Base-by-base conservation (phyloP, 2,888 invertebrate genomes). In the Athrips mouffetella region DNA sequence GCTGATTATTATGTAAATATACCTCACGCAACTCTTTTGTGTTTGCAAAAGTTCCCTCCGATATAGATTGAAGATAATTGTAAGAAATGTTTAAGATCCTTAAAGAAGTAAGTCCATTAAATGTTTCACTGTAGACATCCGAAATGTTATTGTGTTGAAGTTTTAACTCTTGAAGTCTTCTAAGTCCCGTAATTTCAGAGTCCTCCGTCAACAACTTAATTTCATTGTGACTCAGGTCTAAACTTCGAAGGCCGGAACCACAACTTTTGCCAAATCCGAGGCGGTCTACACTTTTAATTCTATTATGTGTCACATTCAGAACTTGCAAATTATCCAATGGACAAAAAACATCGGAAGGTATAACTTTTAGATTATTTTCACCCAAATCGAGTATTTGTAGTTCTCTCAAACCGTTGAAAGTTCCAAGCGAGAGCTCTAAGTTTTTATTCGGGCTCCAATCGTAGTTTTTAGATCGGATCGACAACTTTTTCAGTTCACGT, bases 1-100 rank as follows among this genome's bases (percentile, higher is more conserved):
- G 88, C 65, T 94, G 93, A 83, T 98, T 98, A 89, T 95, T 93
- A 79, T 96, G 94, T 67, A 96, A 89, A 84, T 96, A 94, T 60
- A 96, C 91, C 84, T 96, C 96, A 55, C 94, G 91, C 58, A 96
- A 87, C 76, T 96, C 96, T 65, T 94, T 92, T 62, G 94, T 94
- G 68, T 93, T 93, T 45, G 94, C 91, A 70, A 98, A 96, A 53
- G 96, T 88, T 54, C 94, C 94, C 63, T 94, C 92, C 5, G 97
- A 97, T 73, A 98, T 83, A 31, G 91, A 91, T 63, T 93, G 93
- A 63, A 98, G 85, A 63, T 92, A 91, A 81, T 98, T 98, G 79
- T 94, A 93, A 48, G 96, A 95, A 65, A 97, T 88, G 82, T 98
- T 96, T 57, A 98, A 88, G 52, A 94, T 91, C 61, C 94, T 91